A percentile compares a stretch with the other conserved stretches of the same genome.
Conservation (phyloP, 1,140 invertebrate species). For the Solenopsis fugax region DNA sequence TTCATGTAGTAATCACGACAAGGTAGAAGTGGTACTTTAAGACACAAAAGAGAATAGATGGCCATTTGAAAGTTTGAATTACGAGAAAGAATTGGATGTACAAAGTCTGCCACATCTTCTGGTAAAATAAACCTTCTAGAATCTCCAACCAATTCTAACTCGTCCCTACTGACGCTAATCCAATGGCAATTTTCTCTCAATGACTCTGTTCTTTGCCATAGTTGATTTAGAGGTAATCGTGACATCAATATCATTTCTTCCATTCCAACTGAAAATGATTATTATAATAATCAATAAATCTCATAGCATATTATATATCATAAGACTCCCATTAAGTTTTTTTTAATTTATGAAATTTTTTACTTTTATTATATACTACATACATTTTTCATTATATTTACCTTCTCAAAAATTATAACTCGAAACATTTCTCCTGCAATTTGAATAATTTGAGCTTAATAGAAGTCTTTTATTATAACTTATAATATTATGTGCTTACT, state of each 20-base stretch:
- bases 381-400: constrained; percentile 1
- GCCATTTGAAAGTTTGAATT: constrained; percentile 87
- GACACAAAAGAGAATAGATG: constrained; percentile 86
- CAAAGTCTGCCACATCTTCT: constrained; percentile 89
- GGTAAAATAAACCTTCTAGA: constrained; percentile 88
- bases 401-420: constrained; percentile 18
- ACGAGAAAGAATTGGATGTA: constrained; percentile 88
- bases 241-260: constrained; percentile 89
- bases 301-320: constrained; percentile 24
- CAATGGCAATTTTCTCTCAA: constrained; percentile 89
- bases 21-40: constrained; percentile 89
- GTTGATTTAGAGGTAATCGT: constrained; percentile 89
- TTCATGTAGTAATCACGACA: constrained; percentile 82
- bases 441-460: constrained; percentile 7
- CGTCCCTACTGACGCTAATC: constrained; percentile 85
- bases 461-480: neutral
- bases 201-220: constrained; percentile 90
- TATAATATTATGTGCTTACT: constrained; percentile 74
- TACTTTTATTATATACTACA: constrained; percentile 7
- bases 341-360: neutral
- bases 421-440: neutral
- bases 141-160: constrained; percentile 86
- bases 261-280: constrained; percentile 85
- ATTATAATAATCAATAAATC: constrained; percentile 19
- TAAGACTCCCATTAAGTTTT: constrained; percentile 17